A percentile compares a stretch with the other conserved stretches of the same genome.
Evolutionary conservation across 2,113 vertebrate species (phyloP).

Genomic region (Tetraodon nigroviridis): DNA sequence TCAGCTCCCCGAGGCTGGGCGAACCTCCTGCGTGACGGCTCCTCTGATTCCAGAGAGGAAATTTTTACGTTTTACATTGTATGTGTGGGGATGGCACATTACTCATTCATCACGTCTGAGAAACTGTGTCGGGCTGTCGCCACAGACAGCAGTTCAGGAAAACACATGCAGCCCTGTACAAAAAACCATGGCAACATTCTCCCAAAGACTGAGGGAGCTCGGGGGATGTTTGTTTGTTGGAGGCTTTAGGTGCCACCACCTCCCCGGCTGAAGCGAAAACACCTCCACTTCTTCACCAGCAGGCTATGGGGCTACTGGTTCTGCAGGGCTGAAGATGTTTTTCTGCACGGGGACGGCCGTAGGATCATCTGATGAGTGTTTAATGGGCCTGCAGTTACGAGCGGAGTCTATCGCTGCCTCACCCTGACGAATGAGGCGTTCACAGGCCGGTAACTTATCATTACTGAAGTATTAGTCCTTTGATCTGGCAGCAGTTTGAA

Average conservation of each 20-base stretch:
- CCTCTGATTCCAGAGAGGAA: constrained; percentile 50
- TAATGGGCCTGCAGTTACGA: constrained; percentile 62
- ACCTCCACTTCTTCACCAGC: no score
- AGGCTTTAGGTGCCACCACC: no score
- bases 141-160: constrained; percentile 29
- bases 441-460: constrained; percentile 60
- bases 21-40: constrained; percentile 22
- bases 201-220: constrained; percentile 39
- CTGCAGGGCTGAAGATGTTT: constrained; percentile 45
- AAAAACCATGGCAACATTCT: constrained; percentile 56
- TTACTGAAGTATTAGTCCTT: constrained; percentile 63
- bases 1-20: constrained; percentile 32
- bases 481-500: constrained; percentile 69
- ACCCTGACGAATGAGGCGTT: constrained; percentile 60
- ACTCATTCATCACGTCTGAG: constrained; percentile 71
- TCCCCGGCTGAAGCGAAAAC: no score
- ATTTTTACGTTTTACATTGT: constrained; percentile 54
- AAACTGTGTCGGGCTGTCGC: constrained; percentile 51
- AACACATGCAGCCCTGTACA: constrained; percentile 62
- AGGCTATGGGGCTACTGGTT: no score
- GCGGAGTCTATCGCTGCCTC: constrained; percentile 46
- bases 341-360: constrained; percentile 36
- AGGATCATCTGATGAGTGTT: constrained; percentile 51
- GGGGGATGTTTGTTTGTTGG: constrained; percentile 32
- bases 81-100: constrained; percentile 50